These are phyloP conservation scores for Mechanitis mazaeus DNA, from an alignment of 2,888 invertebrate genomes.

Conservation along the genomic window DNA sequence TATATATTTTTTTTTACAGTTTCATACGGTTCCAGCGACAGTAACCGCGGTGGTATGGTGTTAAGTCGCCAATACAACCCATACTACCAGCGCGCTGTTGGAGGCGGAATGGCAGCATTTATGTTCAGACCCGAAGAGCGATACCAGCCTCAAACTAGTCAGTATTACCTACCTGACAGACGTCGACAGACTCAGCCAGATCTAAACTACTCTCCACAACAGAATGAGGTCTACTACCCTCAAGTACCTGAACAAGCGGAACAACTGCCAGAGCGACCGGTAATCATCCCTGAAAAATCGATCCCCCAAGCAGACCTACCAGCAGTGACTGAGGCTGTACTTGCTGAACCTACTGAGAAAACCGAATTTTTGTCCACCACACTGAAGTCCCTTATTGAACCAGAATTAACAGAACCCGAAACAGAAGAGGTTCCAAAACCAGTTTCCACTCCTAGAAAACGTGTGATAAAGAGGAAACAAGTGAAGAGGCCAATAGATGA, in stretches of 20 bases:
- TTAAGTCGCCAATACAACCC: slow-evolving; percentile 69
- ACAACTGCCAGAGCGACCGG: slow-evolving; percentile 39
- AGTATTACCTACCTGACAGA: slow-evolving; percentile 63
- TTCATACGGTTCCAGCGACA: slow-evolving; percentile 60
- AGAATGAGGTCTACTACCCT: slow-evolving; percentile 61
- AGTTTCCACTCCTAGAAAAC: slow-evolving; percentile 42
- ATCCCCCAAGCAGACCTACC: slow-evolving; percentile 31
- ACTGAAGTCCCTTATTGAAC: slow-evolving; percentile 41
- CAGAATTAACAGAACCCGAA: slow-evolving; percentile 59
- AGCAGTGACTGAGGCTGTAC: slow-evolving; percentile 46
- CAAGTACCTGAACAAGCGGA: slow-evolving; percentile 36
- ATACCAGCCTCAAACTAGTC: slow-evolving; percentile 47
- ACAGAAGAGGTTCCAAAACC: slow-evolving; percentile 55
- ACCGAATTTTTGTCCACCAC: slow-evolving; percentile 51
- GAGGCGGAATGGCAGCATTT: slow-evolving; percentile 64
- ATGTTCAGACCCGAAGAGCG: slow-evolving; percentile 55
- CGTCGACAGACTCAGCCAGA: slow-evolving; percentile 60
- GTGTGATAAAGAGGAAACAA: slow-evolving; percentile 60
- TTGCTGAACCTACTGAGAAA: slow-evolving; percentile 53
- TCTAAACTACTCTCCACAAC: slow-evolving; percentile 51
- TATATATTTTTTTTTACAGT: slow-evolving; percentile 41
- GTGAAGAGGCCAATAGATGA: slow-evolving; percentile 53
- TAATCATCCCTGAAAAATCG: slow-evolving; percentile 22
- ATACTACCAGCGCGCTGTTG: slow-evolving; percentile 52
- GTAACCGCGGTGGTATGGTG: slow-evolving; percentile 60